A percentile compares a stretch with the other conserved stretches of the same genome.
These are phyloP conservation scores for Epizoanthus rinbou DNA, from an alignment of 92 coral and sea anemone species.

Conservation along the genomic window DNA sequence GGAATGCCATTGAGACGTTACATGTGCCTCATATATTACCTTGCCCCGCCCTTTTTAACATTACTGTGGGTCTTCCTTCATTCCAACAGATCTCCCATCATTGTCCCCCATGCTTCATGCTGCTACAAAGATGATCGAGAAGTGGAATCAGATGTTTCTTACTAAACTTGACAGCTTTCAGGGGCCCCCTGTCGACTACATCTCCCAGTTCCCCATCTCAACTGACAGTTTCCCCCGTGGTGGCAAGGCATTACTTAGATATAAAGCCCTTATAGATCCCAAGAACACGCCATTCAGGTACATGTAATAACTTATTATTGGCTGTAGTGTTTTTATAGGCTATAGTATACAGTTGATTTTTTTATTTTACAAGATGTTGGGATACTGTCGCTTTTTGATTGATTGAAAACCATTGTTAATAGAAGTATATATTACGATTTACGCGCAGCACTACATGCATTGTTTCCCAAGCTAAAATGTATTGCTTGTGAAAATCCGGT, in stretches of 20 bases:
- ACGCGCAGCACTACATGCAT: too few species aligned
- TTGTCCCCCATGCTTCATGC: constrained; percentile 93
- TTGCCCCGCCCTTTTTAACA: too few species aligned
- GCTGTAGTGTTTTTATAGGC: neutral
- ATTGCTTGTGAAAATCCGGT: too few species aligned
- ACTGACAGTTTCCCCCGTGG: constrained; percentile 92
- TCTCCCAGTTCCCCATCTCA: constrained; percentile 88
- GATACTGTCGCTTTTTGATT: too few species aligned
- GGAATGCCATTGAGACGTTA: too few species aligned
- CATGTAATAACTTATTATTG: constrained; percentile 59
- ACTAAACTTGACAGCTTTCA: constrained; percentile 76
- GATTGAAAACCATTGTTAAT: too few species aligned
- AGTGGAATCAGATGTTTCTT: constrained; percentile 89
- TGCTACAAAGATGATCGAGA: constrained; percentile 87
- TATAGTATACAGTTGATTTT: neutral
- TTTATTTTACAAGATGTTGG: too few species aligned
- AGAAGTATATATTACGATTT: too few species aligned
- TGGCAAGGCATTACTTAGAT: constrained; percentile 92
- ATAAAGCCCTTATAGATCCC: constrained; percentile 94
- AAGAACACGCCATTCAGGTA: constrained; percentile 96
- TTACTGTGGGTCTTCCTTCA: neutral
- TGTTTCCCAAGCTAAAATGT: too few species aligned
- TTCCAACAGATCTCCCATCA: constrained; percentile 85
- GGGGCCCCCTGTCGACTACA: constrained; percentile 89
- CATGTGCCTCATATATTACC: too few species aligned